A percentile compares a stretch with the other conserved stretches of the same genome.
These are phyloP conservation scores for Apamea anceps DNA, from an alignment of 2,888 invertebrate genomes.

Conservation along the genomic window DNA sequence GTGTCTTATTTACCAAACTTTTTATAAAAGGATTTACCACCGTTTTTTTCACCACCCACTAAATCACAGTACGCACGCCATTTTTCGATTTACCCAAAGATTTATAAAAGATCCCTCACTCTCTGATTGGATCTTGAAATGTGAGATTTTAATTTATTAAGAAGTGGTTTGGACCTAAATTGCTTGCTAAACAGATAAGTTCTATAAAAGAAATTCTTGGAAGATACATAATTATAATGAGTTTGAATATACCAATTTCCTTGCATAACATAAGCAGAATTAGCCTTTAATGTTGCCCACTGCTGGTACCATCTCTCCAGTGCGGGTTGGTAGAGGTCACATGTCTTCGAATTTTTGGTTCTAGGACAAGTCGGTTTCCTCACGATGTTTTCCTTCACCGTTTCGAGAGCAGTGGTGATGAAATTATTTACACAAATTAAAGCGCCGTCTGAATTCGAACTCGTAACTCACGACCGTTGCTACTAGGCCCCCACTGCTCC, in stretches of 20 bases:
- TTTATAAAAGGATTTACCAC: neutral
- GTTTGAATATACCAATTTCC: neutral
- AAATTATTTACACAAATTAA: neutral
- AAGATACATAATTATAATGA: neutral
- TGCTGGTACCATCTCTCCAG: neutral
- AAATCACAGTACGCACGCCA: neutral
- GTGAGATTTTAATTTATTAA: neutral
- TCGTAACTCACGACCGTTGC: too few relatives aligned
- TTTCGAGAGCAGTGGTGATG: neutral
- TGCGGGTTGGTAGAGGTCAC: neutral
- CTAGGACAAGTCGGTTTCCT: neutral
- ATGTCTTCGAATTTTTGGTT: neutral
- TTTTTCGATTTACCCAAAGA: neutral
- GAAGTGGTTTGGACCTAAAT: neutral
- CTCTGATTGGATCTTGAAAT: too few relatives aligned
- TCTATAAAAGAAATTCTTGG: neutral
- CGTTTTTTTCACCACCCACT: neutral
- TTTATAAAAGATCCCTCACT: neutral
- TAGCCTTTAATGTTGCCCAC: neutral
- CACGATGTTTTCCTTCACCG: neutral
- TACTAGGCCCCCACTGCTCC: too few relatives aligned
- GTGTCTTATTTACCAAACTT: slow-evolving; percentile 1
- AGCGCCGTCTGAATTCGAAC: neutral
- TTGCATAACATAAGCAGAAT: neutral
- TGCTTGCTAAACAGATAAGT: neutral